phyloP scores from a whole-genome alignment of 1,140 invertebrate genomes.

The Pseudobourletiella spinata region DNA sequence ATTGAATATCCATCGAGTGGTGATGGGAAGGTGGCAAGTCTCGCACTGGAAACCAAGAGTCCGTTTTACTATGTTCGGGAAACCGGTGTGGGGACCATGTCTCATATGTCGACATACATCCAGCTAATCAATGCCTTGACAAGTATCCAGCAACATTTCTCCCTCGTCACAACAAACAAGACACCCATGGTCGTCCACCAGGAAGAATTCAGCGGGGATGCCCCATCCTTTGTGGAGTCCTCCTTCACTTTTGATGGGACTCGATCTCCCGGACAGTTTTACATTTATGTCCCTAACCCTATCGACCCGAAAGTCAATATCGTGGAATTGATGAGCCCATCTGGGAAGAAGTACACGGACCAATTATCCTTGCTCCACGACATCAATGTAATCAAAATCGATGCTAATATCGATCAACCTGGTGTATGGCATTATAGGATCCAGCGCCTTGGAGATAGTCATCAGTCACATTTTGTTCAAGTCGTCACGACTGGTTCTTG shows the following conservation, averaged over 20 bases:
- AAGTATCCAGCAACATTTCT: slow-evolving; percentile 25
- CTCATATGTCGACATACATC: slow-evolving; percentile 35
- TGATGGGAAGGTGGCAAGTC: slow-evolving; percentile 27
- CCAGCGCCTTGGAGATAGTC: slow-evolving; percentile 30
- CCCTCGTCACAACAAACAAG: not conserved
- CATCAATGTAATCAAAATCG: slow-evolving; percentile 36
- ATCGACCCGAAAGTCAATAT: slow-evolving; percentile 33
- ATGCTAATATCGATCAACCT: slow-evolving; percentile 31
- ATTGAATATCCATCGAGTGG: slow-evolving; percentile 34
- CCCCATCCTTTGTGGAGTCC: slow-evolving; percentile 30
- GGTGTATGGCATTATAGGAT: slow-evolving; percentile 34
- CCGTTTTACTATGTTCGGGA: slow-evolving; percentile 32
- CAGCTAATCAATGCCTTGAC: slow-evolving; percentile 33
- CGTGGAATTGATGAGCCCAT: slow-evolving; percentile 33
- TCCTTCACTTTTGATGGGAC: slow-evolving; percentile 28
- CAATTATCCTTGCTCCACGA: slow-evolving; percentile 31
- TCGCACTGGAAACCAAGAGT: slow-evolving; percentile 28
- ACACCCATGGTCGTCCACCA: slow-evolving; percentile 20
- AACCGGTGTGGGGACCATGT: slow-evolving; percentile 28
- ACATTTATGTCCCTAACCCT: slow-evolving; percentile 33
- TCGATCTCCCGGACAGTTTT: slow-evolving; percentile 27
- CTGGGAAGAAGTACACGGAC: slow-evolving; percentile 29
- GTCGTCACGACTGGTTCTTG: slow-evolving; percentile 22
- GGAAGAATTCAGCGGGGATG: slow-evolving; percentile 35
- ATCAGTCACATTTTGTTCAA: slow-evolving; percentile 36